phyloP scores from a whole-genome alignment of 2,888 invertebrate species.

The Caenorhabditis auriculariae region DNA sequence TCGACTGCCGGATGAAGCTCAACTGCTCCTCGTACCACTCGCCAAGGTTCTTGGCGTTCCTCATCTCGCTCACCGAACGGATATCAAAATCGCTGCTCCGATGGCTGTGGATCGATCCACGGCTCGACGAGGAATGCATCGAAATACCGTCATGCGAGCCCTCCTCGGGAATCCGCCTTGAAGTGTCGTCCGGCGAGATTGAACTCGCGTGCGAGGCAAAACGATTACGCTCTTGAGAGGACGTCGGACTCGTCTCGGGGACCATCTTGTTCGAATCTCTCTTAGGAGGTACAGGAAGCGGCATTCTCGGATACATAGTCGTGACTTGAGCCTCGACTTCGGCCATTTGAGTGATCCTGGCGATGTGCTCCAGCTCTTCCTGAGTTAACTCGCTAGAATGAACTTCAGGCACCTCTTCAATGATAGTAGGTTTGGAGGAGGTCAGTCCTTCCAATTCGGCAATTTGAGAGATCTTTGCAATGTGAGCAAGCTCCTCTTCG shows the following conservation, averaged over 20 bases:
- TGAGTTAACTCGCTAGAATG: conserved; percentile 20
- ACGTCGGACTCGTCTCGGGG: no score
- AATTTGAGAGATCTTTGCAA: no score
- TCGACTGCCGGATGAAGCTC: conserved; percentile 43
- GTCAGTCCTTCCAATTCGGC: no score
- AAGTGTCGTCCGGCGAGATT: no score
- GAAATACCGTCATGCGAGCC: not conserved
- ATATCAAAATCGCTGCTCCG: conserved; percentile 4
- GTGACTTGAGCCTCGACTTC: no score
- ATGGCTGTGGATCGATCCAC: not conserved
- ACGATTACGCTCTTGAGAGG: no score
- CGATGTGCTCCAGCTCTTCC: conserved; percentile 49
- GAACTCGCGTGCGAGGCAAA: no score
- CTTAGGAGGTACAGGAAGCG: not conserved
- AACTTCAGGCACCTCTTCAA: conserved; percentile 1
- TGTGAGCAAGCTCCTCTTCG: conserved; percentile 8
- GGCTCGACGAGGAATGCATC: not conserved
- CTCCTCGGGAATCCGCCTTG: not conserved
- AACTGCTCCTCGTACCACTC: conserved; percentile 48
- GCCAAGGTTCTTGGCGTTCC: conserved; percentile 5
- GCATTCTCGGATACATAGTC: conserved; percentile 20
- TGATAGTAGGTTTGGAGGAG: no score
- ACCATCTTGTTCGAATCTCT: not conserved
- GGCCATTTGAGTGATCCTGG: conserved; percentile 12
- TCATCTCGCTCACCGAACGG: conserved; percentile 6